Evolutionary conservation across 1,140 invertebrate species (phyloP).

Genomic region (roundworm (Caenorhabditis elegans)): DNA sequence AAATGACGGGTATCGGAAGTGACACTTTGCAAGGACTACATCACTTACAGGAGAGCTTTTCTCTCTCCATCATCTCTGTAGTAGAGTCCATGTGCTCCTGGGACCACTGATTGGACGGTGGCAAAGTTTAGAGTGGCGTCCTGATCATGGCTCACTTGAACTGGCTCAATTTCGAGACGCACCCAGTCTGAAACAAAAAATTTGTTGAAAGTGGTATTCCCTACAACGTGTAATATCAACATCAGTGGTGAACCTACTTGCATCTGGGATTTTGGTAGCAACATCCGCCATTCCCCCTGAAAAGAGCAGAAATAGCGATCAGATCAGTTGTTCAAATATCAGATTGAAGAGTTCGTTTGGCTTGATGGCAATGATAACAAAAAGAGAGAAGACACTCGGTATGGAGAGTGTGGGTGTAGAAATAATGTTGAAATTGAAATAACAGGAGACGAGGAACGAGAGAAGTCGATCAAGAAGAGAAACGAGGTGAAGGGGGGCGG

Average conservation of each 20-base stretch:
- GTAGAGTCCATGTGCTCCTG: slow-evolving; percentile 50
- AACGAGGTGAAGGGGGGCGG: neutral
- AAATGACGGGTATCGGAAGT: neutral
- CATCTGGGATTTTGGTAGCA: neutral
- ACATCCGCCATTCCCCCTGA: slow-evolving; percentile 25
- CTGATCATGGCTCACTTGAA: slow-evolving; percentile 41
- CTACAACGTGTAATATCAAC: too few species aligned
- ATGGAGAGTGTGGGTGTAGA: neutral
- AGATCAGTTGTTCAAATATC: neutral
- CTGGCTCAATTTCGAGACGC: slow-evolving; percentile 44
- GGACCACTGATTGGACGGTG: slow-evolving; percentile 45
- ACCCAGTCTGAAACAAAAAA: slow-evolving; percentile 29
- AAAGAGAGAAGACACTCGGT: slow-evolving; percentile 3
- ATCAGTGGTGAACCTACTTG: neutral
- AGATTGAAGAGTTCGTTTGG: neutral
- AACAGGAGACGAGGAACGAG: neutral
- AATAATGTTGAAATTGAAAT: slow-evolving; percentile 32
- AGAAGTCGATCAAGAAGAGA: slow-evolving; percentile 25
- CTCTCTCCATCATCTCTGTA: slow-evolving; percentile 47
- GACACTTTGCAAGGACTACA: neutral
- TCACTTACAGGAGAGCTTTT: slow-evolving; percentile 44
- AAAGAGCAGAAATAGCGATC: neutral
- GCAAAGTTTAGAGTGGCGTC: slow-evolving; percentile 42
- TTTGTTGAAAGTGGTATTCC: neutral
- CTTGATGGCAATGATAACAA: neutral